Base-by-base conservation (phyloP, 2,113 vertebrate genomes). In the Campylomormyrus tamandua region DNA sequence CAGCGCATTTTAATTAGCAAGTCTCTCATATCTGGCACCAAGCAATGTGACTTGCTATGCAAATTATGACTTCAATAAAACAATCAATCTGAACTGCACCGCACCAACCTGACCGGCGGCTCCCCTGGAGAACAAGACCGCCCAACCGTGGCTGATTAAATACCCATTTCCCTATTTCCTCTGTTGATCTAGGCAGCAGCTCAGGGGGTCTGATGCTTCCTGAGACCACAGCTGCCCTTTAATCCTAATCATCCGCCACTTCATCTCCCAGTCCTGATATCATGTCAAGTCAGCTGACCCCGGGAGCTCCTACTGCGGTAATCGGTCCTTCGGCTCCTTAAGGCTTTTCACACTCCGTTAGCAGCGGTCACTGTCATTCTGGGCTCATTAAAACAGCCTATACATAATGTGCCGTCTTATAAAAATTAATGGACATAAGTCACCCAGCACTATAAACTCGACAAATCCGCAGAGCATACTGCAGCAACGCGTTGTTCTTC, bases 11-110 rank as follows among this genome's bases (percentile, higher is more conserved):
- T 80, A 80, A 80, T 42, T 80, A 80, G 35, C 35, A 17, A 80
- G 35, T 39, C n/a, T 80, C 74, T 42, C 74, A 17, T 80, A 80
- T 80, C 74, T 80, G 74, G 74, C 83, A 86, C 45, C 83, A 21
- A 27, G 83, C 45, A 50, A 48, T 27, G n/a, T 86, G 45, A 86
- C 83, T 85, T 50, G 45, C 83, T 24, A 50, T 50, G n/a, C 11
- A 86, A 86, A 86, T 86, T 49, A 50, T 50, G 45, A 50, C 48
- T 49, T 86, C 45, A 80, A 86, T 49, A 86, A 86, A 86, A 49
- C 45, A 86, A 86, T 86, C 48, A 48, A 48, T 15, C 46, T 27
- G 83, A 84, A 24, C 15, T 19, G 45, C 45, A 84, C 31, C 83
- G 46, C 39, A 48, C 42, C 9, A 46, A 13, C 24, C 83, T 24